Evolutionary conservation across 2,797 vertebrate genomes (phyloP), one percentile per base, ranked within the genome.

Genomic region (Cetoscarus ocellatus): DNA sequence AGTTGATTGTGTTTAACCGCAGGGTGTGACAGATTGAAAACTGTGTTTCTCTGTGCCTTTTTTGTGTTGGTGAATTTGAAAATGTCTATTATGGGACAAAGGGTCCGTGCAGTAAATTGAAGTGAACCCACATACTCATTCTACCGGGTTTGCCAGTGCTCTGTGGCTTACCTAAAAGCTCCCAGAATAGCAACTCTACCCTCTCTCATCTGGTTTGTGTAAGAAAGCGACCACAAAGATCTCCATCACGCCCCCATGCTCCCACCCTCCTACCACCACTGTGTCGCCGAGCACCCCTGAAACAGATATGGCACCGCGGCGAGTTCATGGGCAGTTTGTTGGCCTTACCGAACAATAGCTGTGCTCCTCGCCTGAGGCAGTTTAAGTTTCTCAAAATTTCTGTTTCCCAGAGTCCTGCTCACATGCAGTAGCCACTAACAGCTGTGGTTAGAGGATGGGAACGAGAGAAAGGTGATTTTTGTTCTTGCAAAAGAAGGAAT

Each of bases 191-290:
- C 77, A 83, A 38, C 77, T 81, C 57, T 70, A 52, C 78, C 74
- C 83, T 84, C 72, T 53, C 40, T 91, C 90, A 92, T 94, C 91
- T 94, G 92, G 88, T 91, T 93, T 86, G 70, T 82, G 86, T 93
- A 86, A 92, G 80, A 81, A 62, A 68, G 70, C 7, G 18, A 81
- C 91, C 91, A 75, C 92, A 92, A 77, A 87, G 80, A 62, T 82
- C 80, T 83, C 64, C 72, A 73, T 39, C 56, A 62, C 49, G 10
- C 73, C 76, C 76, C 67, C 73, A 8, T 64, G 73, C 82, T 73
- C 82, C 78, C 73, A 78, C 76, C 77, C 78, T 77, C 75, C 82
- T 51, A 66, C 84, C 74, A 74, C 57, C 52, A 71, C 75, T 68
- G 64, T 80, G 77, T 86, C 70, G 12, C 80, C 49, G 67, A 62